phyloP scores from a whole-genome alignment of 2,797 vertebrate genomes.

The Borostomias antarcticus region DNA sequence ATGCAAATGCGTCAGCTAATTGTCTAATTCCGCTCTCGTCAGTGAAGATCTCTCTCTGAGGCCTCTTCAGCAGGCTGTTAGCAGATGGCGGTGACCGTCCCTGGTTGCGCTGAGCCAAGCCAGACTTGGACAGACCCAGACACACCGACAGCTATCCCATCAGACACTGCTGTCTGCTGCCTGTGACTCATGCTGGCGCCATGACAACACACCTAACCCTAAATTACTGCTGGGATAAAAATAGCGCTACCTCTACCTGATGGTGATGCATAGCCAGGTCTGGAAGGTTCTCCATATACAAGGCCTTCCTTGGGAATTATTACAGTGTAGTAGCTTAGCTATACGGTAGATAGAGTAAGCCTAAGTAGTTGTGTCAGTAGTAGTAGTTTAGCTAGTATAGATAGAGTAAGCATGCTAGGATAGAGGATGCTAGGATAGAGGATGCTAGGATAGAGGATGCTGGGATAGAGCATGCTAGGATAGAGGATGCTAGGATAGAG shows the following conservation, averaged over 20 bases:
- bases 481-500: too few relatives aligned
- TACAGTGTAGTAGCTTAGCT: not conserved
- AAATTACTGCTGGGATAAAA: not conserved
- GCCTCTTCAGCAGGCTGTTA: not conserved
- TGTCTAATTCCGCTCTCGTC: too few relatives aligned
- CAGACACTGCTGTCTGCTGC: not conserved
- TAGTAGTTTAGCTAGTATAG: too few relatives aligned
- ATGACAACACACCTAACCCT: not conserved
- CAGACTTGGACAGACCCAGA: too few relatives aligned
- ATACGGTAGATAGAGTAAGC: too few relatives aligned
- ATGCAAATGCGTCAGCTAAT: too few relatives aligned
- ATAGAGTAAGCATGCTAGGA: too few relatives aligned
- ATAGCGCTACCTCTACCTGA: not conserved
- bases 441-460: too few relatives aligned
- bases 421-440: too few relatives aligned
- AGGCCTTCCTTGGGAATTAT: not conserved
- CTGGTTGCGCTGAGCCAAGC: not conserved
- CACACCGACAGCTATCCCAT: not conserved
- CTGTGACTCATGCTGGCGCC: not conserved
- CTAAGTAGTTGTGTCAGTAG: too few relatives aligned
- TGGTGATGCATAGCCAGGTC: not conserved
- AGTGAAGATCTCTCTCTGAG: too few relatives aligned
- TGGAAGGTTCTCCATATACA: not conserved
- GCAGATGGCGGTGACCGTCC: constrained; percentile 1
- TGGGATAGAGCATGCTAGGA: too few relatives aligned